Evolutionary conservation across 2,888 invertebrate species (phyloP), one percentile per base, ranked within the genome.

Genomic region (Lithophane leautieri): DNA sequence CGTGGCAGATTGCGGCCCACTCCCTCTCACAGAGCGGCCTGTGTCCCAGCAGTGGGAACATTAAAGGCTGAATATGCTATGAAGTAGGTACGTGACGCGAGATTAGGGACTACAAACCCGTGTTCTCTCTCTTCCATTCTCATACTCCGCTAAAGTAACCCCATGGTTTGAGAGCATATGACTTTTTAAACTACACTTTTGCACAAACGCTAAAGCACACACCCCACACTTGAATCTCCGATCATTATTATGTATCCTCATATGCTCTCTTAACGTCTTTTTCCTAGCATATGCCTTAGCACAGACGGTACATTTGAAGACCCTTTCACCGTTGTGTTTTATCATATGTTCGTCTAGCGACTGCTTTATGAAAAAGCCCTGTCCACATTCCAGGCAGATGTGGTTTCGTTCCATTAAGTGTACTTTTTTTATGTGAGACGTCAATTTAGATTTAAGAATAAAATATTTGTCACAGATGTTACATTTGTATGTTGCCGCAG

Each of bases 211-310:
- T 0, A 93, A 12, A 0, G 91, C 90, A 66, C 96, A 96, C 0
- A 95, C 88, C 0, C 93, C 94, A 65, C 96, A 96, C 60, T 95
- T 95, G 34, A 96, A 96, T 6, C 96, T 76, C 54, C 94, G 93
- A 79, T 96, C 96, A 74, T 96, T 95, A 73, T 95, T 94, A 75
- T 96, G 96, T 7, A 96, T 96, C n/a, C 95, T 60, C 94, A 96
- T 94, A 84, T 96, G 96, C 69, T 96, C 95, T 1, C 94, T 83
- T 12, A 96, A 72, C 0, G 96, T 96, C 60, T 96, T 96, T 81
- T 95, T 95, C 42, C 96, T 91, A 0, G 96, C 95, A 62, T 95
- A 96, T 0, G 96, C 93, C 40, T 96, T 96, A 0, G 86, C 81
- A 63, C 96, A 96, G 0, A 95, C 94, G 0, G 88, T 91, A 77